Evolutionary conservation across 2,888 invertebrate genomes (phyloP).

Genomic region (Dioctria rufipes): DNA sequence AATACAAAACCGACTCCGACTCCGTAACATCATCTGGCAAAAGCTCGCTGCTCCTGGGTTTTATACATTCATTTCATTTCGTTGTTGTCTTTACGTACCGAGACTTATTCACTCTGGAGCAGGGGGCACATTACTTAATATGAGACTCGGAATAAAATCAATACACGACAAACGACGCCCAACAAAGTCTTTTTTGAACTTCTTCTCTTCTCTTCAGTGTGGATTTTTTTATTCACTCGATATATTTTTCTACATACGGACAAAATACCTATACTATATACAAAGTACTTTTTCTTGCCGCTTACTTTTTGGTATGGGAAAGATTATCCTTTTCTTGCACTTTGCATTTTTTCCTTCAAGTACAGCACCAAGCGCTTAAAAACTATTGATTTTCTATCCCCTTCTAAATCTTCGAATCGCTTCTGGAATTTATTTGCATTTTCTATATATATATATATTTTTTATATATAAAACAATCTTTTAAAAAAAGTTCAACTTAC

Average conservation of each 20-base stretch:
- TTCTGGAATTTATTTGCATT: not conserved
- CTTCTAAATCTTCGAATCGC: not conserved
- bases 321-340: slow-evolving; percentile 57
- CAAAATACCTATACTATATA: slow-evolving; percentile 43
- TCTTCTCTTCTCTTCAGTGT: slow-evolving; percentile 13
- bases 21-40: slow-evolving; percentile 50
- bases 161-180: slow-evolving; percentile 58
- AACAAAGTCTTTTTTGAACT: slow-evolving; percentile 52
- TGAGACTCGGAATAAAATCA: slow-evolving; percentile 58
- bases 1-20: slow-evolving; percentile 54
- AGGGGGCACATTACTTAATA: slow-evolving; percentile 57
- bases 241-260: slow-evolving; percentile 35
- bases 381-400: slow-evolving; percentile 57
- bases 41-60: slow-evolving; percentile 38
- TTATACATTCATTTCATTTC: slow-evolving; percentile 58
- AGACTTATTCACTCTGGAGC: slow-evolving; percentile 39
- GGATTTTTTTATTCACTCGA: slow-evolving; percentile 30
- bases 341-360: slow-evolving; percentile 52
- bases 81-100: slow-evolving; percentile 56
- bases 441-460: not conserved
- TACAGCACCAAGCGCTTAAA: slow-evolving; percentile 54
- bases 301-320: slow-evolving; percentile 27
- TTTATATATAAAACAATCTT: too few relatives aligned
- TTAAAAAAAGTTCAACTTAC: too few relatives aligned
- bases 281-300: slow-evolving; percentile 27